Base-by-base conservation (phyloP, 2,113 vertebrate species). In the Alethe diademata region DNA sequence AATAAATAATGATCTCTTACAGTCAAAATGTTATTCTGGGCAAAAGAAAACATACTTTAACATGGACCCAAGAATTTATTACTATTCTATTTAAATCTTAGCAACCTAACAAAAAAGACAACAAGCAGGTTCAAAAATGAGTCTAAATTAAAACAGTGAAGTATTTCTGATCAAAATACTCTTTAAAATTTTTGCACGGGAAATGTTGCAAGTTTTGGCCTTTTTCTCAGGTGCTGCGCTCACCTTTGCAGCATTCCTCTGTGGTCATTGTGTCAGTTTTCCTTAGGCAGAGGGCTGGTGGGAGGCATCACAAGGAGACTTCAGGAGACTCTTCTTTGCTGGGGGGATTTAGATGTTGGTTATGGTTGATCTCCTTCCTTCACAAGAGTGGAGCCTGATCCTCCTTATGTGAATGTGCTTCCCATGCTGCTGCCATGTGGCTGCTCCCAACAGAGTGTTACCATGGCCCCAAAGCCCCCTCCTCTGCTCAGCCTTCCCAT, bases 281-380 rank as follows among this genome's bases (percentile, higher is more conserved):
- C 38, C 24, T 6, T 18, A 28, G 51, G 36, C 26, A 61, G 45
- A 66, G 3, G 4, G 14, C 4, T 45, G 28, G 33, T 67, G n/a
- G 31, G 38, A 75, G 11, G 8, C 26, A 57, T 75, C n/a, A 29
- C 0, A 0, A 11, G 26, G 47, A 54, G 24, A 22, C 6, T 7
- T 5, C 18, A 33, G 58, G 15, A 13, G 25, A 20, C 3, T 61
- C 3, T 1, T 33, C 19, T 65, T 69, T 40, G 50, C 31, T 79
- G 57, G 13, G 18, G 19, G 10, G 4, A 51, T 78, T 75, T 75
- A 8, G 7, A 0, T 66, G 29, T 42, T 66, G 18, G 0, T 62
- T 28, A 42, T 90, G 47, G 20, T 48, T 35, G 15, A 47, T 60
- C 12, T 78, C n/a, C 22, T 58, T 43, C 60, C 22, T 20, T 8